Evolutionary conservation across 2,113 vertebrate genomes (phyloP).

Genomic region (Anthoscopus minutus): DNA sequence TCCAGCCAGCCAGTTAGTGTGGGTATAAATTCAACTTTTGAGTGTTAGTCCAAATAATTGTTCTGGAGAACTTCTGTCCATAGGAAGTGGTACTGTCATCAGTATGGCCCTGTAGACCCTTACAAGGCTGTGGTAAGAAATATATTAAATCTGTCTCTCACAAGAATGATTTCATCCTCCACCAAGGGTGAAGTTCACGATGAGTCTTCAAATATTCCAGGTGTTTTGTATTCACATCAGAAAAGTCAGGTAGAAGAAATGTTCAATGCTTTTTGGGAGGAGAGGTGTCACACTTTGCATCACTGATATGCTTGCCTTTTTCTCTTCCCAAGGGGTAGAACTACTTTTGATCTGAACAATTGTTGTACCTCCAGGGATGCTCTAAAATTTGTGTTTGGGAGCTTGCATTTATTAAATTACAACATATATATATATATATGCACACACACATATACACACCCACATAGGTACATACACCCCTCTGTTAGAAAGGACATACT

Average conservation of each 20-base stretch:
- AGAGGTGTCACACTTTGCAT: background rate
- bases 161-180: background rate
- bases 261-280: background rate
- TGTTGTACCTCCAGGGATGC: rapidly evolving
- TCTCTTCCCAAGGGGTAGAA: background rate
- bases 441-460: too few species aligned
- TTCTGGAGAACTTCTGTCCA: background rate
- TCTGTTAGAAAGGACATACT: background rate
- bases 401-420: background rate
- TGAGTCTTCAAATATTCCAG: background rate
- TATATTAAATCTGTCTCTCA: background rate
- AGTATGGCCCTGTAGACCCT: background rate
- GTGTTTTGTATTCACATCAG: background rate
- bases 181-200: rapidly evolving
- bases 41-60: background rate
- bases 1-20: background rate
- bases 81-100: background rate
- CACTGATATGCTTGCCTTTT: background rate
- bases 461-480: too few species aligned
- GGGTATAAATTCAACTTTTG: background rate
- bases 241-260: background rate
- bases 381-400: background rate
- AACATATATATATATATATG: too few species aligned
- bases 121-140: background rate
- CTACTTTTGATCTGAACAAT: background rate